Percentiles rank a stretch among this genome's conserved stretches.
These are phyloP conservation scores for Cyphomyrmex costatus DNA, from an alignment of 1,140 invertebrate species.

Conservation along the genomic window DNA sequence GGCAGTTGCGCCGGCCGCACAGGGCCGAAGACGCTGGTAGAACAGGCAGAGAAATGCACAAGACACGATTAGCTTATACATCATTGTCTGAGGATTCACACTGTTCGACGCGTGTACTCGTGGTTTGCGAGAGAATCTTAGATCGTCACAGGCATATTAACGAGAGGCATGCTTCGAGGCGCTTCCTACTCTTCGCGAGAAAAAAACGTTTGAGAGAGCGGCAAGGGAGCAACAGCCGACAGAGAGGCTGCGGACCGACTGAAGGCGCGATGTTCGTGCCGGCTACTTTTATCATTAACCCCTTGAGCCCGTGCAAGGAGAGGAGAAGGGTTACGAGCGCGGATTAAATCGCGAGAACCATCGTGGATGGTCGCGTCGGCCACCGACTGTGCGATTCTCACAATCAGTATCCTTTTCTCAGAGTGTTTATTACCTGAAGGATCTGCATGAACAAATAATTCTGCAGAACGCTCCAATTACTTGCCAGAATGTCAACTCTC, in stretches of 20 bases:
- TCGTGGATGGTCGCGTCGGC: constrained; percentile 39
- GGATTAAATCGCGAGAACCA: constrained; percentile 55
- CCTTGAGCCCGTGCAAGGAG: constrained; percentile 59
- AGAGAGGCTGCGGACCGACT: constrained; percentile 54
- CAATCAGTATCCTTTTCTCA: not conserved
- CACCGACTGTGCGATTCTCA: constrained; percentile 14
- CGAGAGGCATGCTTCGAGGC: not conserved
- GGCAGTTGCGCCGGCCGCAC: constrained; percentile 33
- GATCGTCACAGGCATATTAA: constrained; percentile 59
- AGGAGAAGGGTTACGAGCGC: constrained; percentile 68
- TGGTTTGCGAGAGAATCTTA: not conserved
- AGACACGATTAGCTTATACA: constrained; percentile 31
- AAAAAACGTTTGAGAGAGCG: not conserved
- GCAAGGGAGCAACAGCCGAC: not conserved
- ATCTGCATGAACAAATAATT: no score
- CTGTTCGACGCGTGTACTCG: constrained; percentile 10
- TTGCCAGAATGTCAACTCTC: no score
- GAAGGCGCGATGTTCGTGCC: constrained; percentile 68
- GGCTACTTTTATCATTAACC: constrained; percentile 73
- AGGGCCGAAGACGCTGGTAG: constrained; percentile 48
- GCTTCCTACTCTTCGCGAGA: not conserved
- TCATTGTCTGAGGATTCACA: constrained; percentile 32
- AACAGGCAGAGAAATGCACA: constrained; percentile 64
- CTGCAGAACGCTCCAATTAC: no score
- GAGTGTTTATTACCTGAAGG: no score